These are phyloP conservation scores for Cladopsammia gracilis DNA, from an alignment of 64 coral and sea anemone genomes.

Conservation along the genomic window DNA sequence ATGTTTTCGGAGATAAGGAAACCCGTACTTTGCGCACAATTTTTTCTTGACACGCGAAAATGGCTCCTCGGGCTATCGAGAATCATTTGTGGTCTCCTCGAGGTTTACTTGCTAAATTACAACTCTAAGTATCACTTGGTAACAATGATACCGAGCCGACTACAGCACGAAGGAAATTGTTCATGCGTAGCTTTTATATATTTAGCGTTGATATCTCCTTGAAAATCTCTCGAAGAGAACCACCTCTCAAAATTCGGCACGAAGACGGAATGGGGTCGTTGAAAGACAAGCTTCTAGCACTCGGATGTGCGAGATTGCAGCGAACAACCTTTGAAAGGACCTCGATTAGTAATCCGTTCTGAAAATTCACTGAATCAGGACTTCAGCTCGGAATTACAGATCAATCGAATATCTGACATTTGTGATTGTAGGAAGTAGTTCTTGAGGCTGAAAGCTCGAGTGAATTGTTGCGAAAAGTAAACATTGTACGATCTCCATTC, in stretches of 20 bases:
- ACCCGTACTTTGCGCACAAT: background rate
- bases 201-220: conserved; percentile 69
- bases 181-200: conserved; percentile 59
- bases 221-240: conserved; percentile 42
- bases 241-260: conserved; percentile 54
- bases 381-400: background rate
- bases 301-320: conserved; percentile 4
- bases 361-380: background rate
- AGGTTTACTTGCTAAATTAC: conserved; percentile 90
- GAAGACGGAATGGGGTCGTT: conserved; percentile 41
- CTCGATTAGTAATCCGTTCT: background rate
- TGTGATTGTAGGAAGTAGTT: conserved; percentile 82
- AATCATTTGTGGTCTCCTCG: conserved; percentile 84
- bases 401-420: conserved; percentile 63
- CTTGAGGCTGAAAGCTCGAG: conserved; percentile 83
- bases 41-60: conserved; percentile 23
- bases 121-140: conserved; percentile 86
- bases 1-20: conserved; percentile 24
- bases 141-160: conserved; percentile 60
- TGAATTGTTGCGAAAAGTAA: conserved; percentile 86
- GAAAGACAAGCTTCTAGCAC: conserved; percentile 42
- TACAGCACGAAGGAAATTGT: conserved; percentile 56
- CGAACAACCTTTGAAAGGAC: background rate
- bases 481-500: conserved; percentile 66
- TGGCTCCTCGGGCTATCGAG: conserved; percentile 70